These are phyloP conservation scores for Ormyrus nitidulus DNA, from an alignment of 2,888 invertebrate species.

Conservation along the genomic window DNA sequence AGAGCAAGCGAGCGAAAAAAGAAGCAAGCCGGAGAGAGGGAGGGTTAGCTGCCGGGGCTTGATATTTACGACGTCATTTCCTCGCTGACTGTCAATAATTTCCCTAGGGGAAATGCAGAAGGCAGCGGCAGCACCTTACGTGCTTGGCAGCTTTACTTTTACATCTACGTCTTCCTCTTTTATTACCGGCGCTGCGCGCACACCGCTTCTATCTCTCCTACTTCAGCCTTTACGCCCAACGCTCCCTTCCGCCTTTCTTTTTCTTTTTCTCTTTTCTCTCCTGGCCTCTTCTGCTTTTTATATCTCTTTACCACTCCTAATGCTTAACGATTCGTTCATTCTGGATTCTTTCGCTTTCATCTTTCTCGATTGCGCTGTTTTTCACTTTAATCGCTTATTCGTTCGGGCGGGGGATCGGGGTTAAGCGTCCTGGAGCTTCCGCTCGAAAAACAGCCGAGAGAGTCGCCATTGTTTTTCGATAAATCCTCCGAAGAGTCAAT, in stretches of 20 bases:
- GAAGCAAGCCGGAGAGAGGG: constrained; percentile 43
- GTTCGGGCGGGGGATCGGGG: not conserved
- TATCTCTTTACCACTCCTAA: constrained; percentile 56
- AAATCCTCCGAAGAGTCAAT: constrained; percentile 7
- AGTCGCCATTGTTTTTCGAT: not conserved
- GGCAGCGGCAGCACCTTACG: constrained; percentile 61
- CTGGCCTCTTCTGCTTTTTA: constrained; percentile 53
- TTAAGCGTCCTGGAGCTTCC: not conserved
- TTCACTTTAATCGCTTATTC: constrained; percentile 43
- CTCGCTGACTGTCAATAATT: constrained; percentile 75
- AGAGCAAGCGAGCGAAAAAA: constrained; percentile 53
- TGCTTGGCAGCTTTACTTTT: constrained; percentile 57
- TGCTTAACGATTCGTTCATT: constrained; percentile 51
- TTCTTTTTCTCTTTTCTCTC: constrained; percentile 47
- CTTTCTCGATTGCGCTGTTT: constrained; percentile 42
- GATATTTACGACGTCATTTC: constrained; percentile 75
- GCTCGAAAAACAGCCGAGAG: not conserved
- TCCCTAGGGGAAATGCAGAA: constrained; percentile 72
- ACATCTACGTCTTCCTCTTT: constrained; percentile 56
- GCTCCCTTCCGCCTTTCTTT: constrained; percentile 41
- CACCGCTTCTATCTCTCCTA: constrained; percentile 25
- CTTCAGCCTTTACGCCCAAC: not conserved
- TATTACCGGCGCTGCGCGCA: constrained; percentile 50
- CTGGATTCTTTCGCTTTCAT: constrained; percentile 41
- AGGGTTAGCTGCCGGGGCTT: constrained; percentile 65